Evolutionary conservation across 23 tunicate species (phyloP), one percentile per base, ranked within the genome.

Genomic region (Halocynthia aurantium): DNA sequence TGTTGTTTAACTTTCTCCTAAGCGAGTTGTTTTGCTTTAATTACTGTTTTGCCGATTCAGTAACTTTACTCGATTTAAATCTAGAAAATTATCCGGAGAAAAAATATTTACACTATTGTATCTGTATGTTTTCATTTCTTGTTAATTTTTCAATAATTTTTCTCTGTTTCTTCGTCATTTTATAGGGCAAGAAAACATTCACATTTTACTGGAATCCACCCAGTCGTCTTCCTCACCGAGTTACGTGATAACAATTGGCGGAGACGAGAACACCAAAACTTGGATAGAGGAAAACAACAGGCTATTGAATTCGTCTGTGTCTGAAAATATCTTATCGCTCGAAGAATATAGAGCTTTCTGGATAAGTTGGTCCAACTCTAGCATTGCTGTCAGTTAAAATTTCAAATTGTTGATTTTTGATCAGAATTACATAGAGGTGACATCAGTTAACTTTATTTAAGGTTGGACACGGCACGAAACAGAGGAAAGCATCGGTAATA

Each of bases 211-310:
- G 60, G 17, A 87, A 13, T 44, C 69, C 19, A 82, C 77, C 11
- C 86, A 81, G 61, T 52, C 71, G 61, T 56, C 55, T 52, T 67
- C 96, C 15, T 65, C 40, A 13, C 60, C 57, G 17, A 84, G 96
- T 19, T 89, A 74, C 74, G 84, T 84, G 84, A 89, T 95, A 17
- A 82, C 85, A 40, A 72, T 95, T 15, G 95, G 95, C 49, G 91
- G 94, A 57, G 62, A 76, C 18, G 74, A 72, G 21, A 95, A 88
- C 68, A 60, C 53, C 66, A 55, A 70, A 50, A 76, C 89, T 6
- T 95, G 94, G 95, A 88, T 95, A 8, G 74, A 87, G n/a, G 53
- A 78, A 13, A 80, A 92, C 53, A 82, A 76, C 55, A 69, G 82
- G 22, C 57, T 62, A 15, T 73, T 95, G 10, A 84, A 81, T 11